Percentiles rank a stretch among this genome's conserved stretches.
These are phyloP conservation scores for Acrocephalus scirpaceus DNA, from an alignment of 2,797 vertebrate genomes.

Conservation along the genomic window DNA sequence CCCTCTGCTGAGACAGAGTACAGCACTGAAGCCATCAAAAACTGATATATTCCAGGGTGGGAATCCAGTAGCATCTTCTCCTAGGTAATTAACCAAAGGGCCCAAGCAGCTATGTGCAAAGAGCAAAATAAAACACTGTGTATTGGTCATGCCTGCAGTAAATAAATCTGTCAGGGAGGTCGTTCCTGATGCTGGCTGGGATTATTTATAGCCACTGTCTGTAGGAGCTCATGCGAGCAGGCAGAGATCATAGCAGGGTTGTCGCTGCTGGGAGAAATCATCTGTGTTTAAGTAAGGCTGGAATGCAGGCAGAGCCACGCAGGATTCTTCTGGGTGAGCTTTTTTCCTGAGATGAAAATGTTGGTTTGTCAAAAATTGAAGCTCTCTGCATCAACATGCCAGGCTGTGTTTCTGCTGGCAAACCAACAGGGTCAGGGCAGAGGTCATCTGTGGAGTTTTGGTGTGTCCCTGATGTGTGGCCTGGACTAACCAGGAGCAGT, in stretches of 20 bases:
- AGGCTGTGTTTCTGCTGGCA: not conserved
- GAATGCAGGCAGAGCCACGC: not conserved
- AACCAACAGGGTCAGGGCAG: not conserved
- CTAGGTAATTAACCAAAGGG: not conserved
- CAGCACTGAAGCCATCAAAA: not conserved
- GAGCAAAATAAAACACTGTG: not conserved
- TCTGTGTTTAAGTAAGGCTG: not conserved
- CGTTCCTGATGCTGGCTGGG: not conserved
- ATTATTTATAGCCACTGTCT: constrained; percentile 29
- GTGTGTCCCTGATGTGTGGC: not conserved
- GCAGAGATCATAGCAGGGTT: not conserved
- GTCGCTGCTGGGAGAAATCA: not conserved
- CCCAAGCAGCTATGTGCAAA: not conserved
- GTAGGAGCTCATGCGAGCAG: not conserved
- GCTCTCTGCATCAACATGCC: not conserved
- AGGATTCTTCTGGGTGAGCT: not conserved
- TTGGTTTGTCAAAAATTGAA: not conserved
- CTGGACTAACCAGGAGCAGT: not conserved
- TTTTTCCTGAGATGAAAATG: not conserved
- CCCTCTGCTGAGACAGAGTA: not conserved
- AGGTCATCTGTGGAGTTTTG: not conserved
- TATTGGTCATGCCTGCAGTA: not conserved
- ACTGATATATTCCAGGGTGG: not conserved
- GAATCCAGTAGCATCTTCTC: not conserved
- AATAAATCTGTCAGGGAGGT: constrained; percentile 13